Base-by-base conservation (phyloP, 2,797 vertebrate genomes). In the Erethizon dorsatum region DNA sequence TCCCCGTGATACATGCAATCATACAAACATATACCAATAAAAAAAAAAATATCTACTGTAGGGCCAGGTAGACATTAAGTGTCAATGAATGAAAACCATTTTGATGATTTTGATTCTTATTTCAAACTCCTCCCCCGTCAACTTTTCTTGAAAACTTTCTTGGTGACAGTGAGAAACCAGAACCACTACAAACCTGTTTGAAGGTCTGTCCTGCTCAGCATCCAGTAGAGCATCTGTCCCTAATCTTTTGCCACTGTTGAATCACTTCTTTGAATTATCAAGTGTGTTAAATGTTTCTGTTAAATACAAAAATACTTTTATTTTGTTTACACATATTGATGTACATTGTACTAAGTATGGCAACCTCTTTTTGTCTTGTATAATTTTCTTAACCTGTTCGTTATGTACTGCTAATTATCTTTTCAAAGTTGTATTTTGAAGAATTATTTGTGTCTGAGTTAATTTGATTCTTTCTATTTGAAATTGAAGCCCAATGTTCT, bases 71-170 rank as follows among this genome's bases (percentile, higher is more conserved):
- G 45, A 82, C 3, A 54, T 79, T 26, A 28, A 47, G 54, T 47
- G 37, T 1, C 59, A 69, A 33, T 59, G n/a, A 85, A 84, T 59
- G 12, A 15, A 84, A 85, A 75, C 2, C 26, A 0, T 17, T 91
- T 94, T 71, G 82, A 83, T 86, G 10, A 69, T 57, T 83, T 91
- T 65, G 13, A 41, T 15, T 88, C 45, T 83, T 85, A 13, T 56
- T 63, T n/a, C 33, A 61, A 41, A 52, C 2, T 75, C 10, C 0
- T 24, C 28, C 11, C 5, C 31, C 52, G n/a, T 83, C 17, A n/a
- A 69, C 33, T 83, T 78, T n/a, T 83, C 12, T 37, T 83, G 20
- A 78, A 85, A 59, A 17, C 4, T 31, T 59, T 54, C 3, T 12
- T 78, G 28, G 4, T 28, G 77, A 71, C 7, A 26, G 3, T 67